Percentiles rank a stretch among this genome's conserved stretches.
phyloP scores from a whole-genome alignment of 2,113 vertebrate genomes.

The Mustelus asterias region DNA sequence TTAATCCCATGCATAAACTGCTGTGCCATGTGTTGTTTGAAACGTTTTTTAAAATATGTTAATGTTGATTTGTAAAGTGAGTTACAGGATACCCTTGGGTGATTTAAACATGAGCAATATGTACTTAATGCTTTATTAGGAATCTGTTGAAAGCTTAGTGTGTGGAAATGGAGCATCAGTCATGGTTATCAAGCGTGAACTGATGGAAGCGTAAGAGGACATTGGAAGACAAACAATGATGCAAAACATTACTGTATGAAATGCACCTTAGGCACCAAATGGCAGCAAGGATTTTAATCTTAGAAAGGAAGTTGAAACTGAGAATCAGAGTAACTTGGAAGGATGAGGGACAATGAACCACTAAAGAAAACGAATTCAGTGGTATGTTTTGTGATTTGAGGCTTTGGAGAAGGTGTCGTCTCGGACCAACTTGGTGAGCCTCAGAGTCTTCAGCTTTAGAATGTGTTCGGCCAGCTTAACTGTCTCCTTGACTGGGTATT shows the following conservation, averaged over 20 bases:
- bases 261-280: background rate
- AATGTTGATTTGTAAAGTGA: background rate
- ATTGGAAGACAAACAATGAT: background rate
- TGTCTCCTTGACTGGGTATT: background rate
- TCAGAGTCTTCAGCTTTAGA: background rate
- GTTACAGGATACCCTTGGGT: background rate
- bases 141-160: background rate
- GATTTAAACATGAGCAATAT: background rate
- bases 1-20: background rate
- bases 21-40: background rate
- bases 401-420: background rate
- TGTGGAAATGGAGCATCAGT: background rate
- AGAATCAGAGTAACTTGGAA: background rate
- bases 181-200: background rate
- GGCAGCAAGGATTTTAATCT: background rate
- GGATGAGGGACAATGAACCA: background rate
- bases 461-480: background rate
- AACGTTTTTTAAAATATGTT: background rate
- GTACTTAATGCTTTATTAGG: background rate
- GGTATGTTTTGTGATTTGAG: background rate
- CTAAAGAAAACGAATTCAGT: background rate
- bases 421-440: background rate
- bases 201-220: background rate
- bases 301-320: background rate
- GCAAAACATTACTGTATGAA: background rate